Base-by-base conservation (phyloP, 2,797 vertebrate genomes). In the Leuciscus waleckii region DNA sequence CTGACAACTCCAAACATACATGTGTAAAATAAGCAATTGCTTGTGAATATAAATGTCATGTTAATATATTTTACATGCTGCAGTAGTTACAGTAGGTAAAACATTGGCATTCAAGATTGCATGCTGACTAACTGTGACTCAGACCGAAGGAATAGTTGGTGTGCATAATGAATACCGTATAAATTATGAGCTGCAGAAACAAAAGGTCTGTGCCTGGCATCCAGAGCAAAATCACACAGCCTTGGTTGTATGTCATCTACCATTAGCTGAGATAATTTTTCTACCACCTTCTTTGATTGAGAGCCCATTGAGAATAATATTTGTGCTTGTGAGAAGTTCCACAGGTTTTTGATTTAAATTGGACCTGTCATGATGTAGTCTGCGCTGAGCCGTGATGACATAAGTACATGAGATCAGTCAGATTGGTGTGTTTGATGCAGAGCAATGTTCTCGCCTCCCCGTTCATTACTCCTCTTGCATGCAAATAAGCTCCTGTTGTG, bases 401-500 rank as follows among this genome's bases (percentile, higher is more conserved):
- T 82, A 77, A 87, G 78, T 65, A 84, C 69, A 76, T 46, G 85
- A 43, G 80, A 82, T 68, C 68, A 71, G 83, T 88, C 32, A 82
- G 79, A 86, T 88, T 71, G 87, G 39, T 63, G 43, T 63, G 61
- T 89, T 87, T 90, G 86, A 89, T 88, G 80, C 88, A 19, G 79
- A 68, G 5, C n/a, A 67, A 83, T 87, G 84, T 83, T 87, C 87
- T 88, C 87, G 83, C 75, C 23, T 84, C 70, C 58, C 56, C 51
- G 35, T 86, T 85, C 73, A 26, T 67, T 37, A 54, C 46, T 65
- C 26, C 46, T 70, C 81, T 69, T 76, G 56, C 26, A 90, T 89
- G 91, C 89, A 90, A 94, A 93, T 90, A 63, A 82, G 32, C 21
- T 85, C 87, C 77, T 85, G 88, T 88, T 90, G 89, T 93, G 91